Evolutionary conservation across 2,888 invertebrate genomes (phyloP).

Genomic region (Idaea dimidiata): DNA sequence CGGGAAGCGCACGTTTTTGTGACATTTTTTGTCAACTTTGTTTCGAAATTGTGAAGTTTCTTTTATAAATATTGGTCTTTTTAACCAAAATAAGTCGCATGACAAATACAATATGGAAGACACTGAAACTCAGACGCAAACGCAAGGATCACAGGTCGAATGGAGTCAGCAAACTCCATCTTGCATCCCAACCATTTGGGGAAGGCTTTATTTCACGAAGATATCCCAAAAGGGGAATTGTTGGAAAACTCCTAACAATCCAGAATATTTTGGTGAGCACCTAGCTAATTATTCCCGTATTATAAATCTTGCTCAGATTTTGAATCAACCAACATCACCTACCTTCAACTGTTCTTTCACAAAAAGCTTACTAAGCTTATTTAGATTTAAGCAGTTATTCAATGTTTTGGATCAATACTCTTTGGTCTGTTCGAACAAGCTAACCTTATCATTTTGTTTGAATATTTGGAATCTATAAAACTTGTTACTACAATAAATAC

Average conservation of each 20-base stretch:
- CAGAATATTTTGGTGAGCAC: slow-evolving; percentile 65
- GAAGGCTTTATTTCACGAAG: slow-evolving; percentile 72
- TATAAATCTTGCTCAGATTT: not conserved
- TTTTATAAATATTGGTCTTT: not conserved
- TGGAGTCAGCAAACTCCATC: slow-evolving; percentile 70
- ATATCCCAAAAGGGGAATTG: slow-evolving; percentile 51
- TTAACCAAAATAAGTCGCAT: slow-evolving; percentile 3
- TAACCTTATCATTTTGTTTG: no score
- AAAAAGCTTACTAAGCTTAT: not conserved
- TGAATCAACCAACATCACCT: not conserved
- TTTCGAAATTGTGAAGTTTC: slow-evolving; percentile 4
- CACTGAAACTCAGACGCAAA: slow-evolving; percentile 70
- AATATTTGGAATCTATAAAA: no score
- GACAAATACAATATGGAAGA: slow-evolving; percentile 52
- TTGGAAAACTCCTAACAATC: slow-evolving; percentile 51
- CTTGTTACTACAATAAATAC: no score
- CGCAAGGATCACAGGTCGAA: slow-evolving; percentile 70
- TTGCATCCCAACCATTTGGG: slow-evolving; percentile 72
- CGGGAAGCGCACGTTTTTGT: no score
- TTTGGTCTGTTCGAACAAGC: no score
- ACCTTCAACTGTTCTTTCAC: not conserved
- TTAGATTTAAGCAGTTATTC: no score
- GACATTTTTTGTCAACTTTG: no score
- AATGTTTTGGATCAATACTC: no score
- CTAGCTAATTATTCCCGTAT: not conserved